Evolutionary conservation across 1,140 invertebrate species (phyloP), one percentile per base, ranked within the genome.

Genomic region (Tetragnatha versicolor): DNA sequence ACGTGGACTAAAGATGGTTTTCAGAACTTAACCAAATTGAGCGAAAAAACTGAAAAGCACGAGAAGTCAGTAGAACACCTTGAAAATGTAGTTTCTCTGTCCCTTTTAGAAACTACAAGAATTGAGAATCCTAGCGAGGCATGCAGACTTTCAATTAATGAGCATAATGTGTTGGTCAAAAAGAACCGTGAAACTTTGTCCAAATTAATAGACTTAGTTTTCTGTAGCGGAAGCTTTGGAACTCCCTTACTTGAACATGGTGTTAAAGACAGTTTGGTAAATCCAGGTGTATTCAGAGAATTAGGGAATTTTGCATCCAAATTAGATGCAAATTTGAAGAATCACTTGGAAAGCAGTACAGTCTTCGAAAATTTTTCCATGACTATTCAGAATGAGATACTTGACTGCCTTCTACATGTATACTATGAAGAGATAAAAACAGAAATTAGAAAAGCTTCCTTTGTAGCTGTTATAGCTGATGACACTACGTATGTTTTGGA

Each of bases 391-490:
- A 69, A 81, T 81, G 73, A 79, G 14, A 49, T 81, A 49, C 76
- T 72, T 45, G 55, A 79, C 66, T 72, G 65, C 45, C 63, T 81
- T 37, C 63, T 63, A 35, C 60, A 33, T 17, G 37, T 63, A 63
- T 63, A 39, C 31, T n/a, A 63, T 35, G 81, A 84, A 76, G 49
- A 83, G 77, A 83, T 85, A 47, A 69, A 55, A 35, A 73, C 70
- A 58, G 82, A 85, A 7, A 14, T 6, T 42, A 7, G 6, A 14
- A n/a, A n/a, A n/a, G n/a, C n/a, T n/a, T n/a, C n/a, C n/a, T n/a
- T n/a, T n/a, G n/a, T n/a, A n/a, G n/a, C n/a, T n/a, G n/a, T n/a
- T n/a, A n/a, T n/a, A n/a, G n/a, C n/a, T n/a, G n/a, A n/a, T n/a
- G n/a, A n/a, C n/a, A n/a, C n/a, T n/a, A n/a, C n/a, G n/a, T n/a